phyloP scores from a whole-genome alignment of 2,113 vertebrate species.

The Apus apus region DNA sequence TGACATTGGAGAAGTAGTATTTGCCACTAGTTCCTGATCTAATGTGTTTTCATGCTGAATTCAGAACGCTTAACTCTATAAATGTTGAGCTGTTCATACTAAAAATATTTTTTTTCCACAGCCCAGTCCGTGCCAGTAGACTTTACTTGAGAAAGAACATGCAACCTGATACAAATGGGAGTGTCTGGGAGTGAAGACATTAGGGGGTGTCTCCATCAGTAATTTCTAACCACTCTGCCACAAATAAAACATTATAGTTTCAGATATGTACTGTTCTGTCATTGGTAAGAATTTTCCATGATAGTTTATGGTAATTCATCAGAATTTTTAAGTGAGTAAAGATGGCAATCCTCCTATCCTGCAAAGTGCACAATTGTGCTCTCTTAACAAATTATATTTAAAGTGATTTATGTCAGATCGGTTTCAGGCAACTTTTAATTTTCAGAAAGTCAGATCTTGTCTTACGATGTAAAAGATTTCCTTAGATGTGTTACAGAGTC shows the following conservation, averaged over 20 bases:
- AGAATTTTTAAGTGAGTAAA: neutral
- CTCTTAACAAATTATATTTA: neutral
- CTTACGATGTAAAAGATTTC: neutral
- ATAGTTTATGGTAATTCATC: neutral
- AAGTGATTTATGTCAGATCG: neutral
- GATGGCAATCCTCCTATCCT: neutral
- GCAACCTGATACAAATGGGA: neutral
- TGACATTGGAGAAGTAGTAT: slow-evolving; percentile 39
- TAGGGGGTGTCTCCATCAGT: neutral
- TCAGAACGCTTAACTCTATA: slow-evolving; percentile 9
- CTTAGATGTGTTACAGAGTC: neutral
- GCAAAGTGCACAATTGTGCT: neutral
- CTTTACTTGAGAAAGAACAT: neutral
- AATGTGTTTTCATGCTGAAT: slow-evolving; percentile 50
- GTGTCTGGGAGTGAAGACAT: neutral
- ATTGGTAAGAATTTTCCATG: neutral
- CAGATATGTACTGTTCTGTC: neutral
- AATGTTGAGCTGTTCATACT: neutral
- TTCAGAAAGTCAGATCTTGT: neutral
- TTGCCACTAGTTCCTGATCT: slow-evolving; percentile 41
- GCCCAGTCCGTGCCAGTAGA: neutral
- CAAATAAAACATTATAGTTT: neutral
- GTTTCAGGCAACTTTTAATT: neutral
- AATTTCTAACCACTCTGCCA: neutral
- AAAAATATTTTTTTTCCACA: slow-evolving; percentile 40